Evolutionary conservation across 2,113 vertebrate species (phyloP), one percentile per base, ranked within the genome.

Genomic region (Phrynosoma blainvillii): DNA sequence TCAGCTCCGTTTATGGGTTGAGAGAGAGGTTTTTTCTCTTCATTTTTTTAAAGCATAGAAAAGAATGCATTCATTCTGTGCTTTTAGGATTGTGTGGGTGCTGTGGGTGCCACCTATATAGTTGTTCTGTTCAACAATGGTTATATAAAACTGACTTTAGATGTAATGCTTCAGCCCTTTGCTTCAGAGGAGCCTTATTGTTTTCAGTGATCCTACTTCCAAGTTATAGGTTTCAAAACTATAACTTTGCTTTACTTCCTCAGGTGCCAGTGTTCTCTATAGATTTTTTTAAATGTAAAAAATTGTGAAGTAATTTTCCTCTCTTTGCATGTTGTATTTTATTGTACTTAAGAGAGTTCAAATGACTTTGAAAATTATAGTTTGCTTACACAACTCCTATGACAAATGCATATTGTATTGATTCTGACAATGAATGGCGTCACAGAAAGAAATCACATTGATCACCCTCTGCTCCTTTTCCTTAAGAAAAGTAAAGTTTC

Each of bases 51-150:
- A 90, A 92, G 78, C 16, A 42, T 70, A 85, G 36, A 88, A 85
- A 93, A 56, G 20, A 25, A 93, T 92, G 91, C 89, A 25, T 68
- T 27, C 36, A 90, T 90, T 91, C 86, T 82, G 16, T 88, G 77
- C 73, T 88, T 94, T 90, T 82, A 85, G 91, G 87, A 90, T 85
- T 88, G 93, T 74, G 82, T 91, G 78, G 91, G 90, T 88, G n/a
- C 84, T 77, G 2, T 85, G 68, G 68, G 70, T 65, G 93, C 84
- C 75, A 94, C 85, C 66, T 91, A 88, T 79, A 90, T 40, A 85
- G 88, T 92, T 90, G 93, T 71, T 89, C 84, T 68, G 84, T 32
- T 93, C 87, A 92, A 86, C 79, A 56, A 87, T 91, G 87, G 84
- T 92, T 95, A 92, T 42, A 5, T 87, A 92, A 86, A 91, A 68